A percentile compares a stretch with the other conserved stretches of the same genome.
Conservation (phyloP, 2,113 vertebrate species). For the Columbina picui region DNA sequence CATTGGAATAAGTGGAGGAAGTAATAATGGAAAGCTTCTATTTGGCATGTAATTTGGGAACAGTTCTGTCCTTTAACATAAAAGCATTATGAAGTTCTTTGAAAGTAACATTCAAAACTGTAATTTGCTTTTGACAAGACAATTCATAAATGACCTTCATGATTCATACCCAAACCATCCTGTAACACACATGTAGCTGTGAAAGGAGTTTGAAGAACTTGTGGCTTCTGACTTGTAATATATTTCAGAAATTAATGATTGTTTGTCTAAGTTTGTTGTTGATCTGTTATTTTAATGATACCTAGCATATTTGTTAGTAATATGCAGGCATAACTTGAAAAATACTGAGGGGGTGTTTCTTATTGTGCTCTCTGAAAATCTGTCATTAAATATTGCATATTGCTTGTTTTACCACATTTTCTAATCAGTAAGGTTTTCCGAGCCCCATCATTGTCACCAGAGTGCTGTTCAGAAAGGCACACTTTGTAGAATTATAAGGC, state of each 20-base stretch:
- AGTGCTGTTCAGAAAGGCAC: background rate
- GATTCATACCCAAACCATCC: background rate
- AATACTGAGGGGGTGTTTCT: background rate
- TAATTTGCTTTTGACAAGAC: conserved; percentile 21
- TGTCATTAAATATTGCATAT: background rate
- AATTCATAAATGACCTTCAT: conserved; percentile 6
- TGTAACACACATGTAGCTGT: background rate
- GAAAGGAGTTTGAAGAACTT: background rate
- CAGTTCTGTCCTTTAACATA: background rate
- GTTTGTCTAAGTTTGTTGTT: background rate
- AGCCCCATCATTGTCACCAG: background rate
- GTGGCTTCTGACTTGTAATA: background rate
- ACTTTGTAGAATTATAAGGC: background rate
- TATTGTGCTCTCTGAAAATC: background rate
- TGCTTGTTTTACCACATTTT: background rate
- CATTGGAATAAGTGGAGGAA: background rate
- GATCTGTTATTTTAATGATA: background rate
- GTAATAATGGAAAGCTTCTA: conserved; percentile 21
- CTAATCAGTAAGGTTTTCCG: background rate
- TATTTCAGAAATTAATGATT: background rate
- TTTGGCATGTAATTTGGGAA: conserved; percentile 4
- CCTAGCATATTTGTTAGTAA: background rate
- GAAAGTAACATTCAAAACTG: background rate
- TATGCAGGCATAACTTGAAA: background rate
- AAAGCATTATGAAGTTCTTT: background rate